Percentiles rank a stretch among this genome's conserved stretches.
phyloP scores from a whole-genome alignment of 2,888 invertebrate genomes.

The Tenthredo scrophulariae region DNA sequence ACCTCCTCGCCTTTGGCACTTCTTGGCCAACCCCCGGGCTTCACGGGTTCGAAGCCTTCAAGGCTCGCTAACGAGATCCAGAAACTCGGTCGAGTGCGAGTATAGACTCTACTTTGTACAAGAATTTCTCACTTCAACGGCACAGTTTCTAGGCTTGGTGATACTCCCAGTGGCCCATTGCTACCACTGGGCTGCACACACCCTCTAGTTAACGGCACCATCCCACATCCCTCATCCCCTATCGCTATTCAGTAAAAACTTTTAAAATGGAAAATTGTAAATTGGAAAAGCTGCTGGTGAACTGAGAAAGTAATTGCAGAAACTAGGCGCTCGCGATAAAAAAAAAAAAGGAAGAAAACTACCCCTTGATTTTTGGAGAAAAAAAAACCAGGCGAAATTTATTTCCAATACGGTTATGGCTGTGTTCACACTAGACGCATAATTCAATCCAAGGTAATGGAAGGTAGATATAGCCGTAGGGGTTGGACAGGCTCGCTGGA shows the following conservation, averaged over 20 bases:
- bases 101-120: conserved; percentile 44
- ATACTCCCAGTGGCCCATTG: not conserved
- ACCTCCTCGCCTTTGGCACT: conserved; percentile 44
- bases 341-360: not conserved
- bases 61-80: conserved; percentile 47
- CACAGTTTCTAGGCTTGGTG: conserved; percentile 14
- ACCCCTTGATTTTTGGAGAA: not conserved
- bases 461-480: not conserved
- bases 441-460: not conserved
- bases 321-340: not conserved
- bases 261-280: not conserved
- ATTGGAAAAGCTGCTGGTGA: not conserved
- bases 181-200: not conserved
- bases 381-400: not conserved
- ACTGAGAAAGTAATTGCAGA: not conserved
- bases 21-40: conserved; percentile 5
- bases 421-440: not conserved
- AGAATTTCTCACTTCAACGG: conserved; percentile 49
- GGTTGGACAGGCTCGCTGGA: not conserved
- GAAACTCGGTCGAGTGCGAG: conserved; percentile 50
- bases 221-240: not conserved
- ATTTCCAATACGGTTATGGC: not conserved
- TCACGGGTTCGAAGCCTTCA: conserved; percentile 8
- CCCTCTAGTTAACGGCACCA: conserved; percentile 4
- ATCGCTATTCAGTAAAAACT: not conserved